These are phyloP conservation scores for Argopecten irradians DNA, from an alignment of 1,140 invertebrate genomes.

Conservation along the genomic window DNA sequence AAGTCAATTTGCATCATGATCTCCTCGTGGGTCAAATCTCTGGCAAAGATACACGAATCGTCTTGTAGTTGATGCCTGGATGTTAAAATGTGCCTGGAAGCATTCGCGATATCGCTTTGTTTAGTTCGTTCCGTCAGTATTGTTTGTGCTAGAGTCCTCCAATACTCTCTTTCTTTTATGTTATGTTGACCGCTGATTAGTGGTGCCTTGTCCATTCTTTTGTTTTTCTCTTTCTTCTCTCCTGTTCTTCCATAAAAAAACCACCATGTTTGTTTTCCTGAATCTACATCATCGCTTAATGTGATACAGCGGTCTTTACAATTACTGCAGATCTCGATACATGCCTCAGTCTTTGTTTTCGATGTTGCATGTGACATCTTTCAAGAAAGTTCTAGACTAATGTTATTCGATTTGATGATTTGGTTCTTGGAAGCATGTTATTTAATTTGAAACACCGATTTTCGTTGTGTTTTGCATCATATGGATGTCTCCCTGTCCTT, in stretches of 20 bases:
- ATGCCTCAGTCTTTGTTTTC: neutral
- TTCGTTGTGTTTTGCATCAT: slow-evolving; percentile 43
- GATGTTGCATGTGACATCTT: neutral
- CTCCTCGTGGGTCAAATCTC: slow-evolving; percentile 32
- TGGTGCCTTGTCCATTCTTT: neutral
- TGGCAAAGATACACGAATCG: neutral
- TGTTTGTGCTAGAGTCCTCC: neutral
- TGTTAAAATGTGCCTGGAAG: slow-evolving; percentile 6
- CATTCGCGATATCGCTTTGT: neutral
- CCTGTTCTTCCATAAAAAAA: neutral
- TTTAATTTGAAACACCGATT: slow-evolving; percentile 24
- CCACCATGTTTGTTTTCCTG: neutral
- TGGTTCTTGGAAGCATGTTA: slow-evolving; percentile 6
- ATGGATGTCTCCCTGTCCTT: slow-evolving; percentile 48
- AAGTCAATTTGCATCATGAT: slow-evolving; percentile 50
- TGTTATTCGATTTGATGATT: neutral
- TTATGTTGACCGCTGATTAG: neutral
- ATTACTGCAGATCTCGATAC: slow-evolving; percentile 11
- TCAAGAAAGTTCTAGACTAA: neutral
- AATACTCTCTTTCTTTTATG: neutral
- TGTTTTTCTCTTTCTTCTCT: neutral
- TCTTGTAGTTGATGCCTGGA: slow-evolving; percentile 30
- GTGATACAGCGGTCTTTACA: neutral
- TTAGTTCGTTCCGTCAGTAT: neutral
- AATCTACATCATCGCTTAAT: neutral